Conservation (phyloP, 2,113 vertebrate species). For the Felis catus region F.catus_Fca126_mat1.0 CM031416.1:140144501-140145000, state of each 20-base stretch:
- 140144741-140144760: background rate
- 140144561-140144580: constrained; percentile 62
- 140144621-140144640: background rate
- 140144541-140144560: constrained; percentile 63
- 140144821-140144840: background rate
- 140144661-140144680: constrained; percentile 15
- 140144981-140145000: background rate
- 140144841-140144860: background rate
- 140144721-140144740: background rate
- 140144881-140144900: background rate
- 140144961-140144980: background rate
- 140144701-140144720: background rate
- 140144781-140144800: background rate
- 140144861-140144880: background rate
- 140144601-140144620: constrained; percentile 50
- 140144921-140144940: background rate
- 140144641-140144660: background rate
- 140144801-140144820: background rate
- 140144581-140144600: constrained; percentile 32
- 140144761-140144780: background rate
- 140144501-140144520: constrained; percentile 67
- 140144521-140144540: constrained; percentile 16
- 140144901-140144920: background rate
- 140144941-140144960: too few species aligned
- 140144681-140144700: background rate